phyloP scores from a whole-genome alignment of 2,888 invertebrate genomes.

The Dasypogon diadema region DNA sequence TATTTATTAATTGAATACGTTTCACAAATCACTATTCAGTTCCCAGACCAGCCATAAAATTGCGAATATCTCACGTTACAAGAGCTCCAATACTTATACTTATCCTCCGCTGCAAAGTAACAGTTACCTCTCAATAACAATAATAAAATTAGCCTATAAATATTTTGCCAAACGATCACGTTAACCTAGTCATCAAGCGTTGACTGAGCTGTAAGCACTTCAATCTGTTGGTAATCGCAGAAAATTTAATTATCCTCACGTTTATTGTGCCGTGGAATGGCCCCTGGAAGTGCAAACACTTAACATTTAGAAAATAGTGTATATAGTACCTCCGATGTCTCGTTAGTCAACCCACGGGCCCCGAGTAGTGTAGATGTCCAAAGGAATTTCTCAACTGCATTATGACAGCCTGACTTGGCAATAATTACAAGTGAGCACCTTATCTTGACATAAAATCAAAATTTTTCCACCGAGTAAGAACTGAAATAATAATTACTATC shows the following conservation, averaged over 20 bases:
- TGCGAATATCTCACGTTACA: too few species aligned
- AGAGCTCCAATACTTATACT: too few species aligned
- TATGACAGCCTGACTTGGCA: conserved; percentile 43
- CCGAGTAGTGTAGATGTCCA: conserved; percentile 13
- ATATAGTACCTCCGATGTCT: background rate
- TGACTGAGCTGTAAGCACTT: background rate
- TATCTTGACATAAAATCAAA: conserved; percentile 30
- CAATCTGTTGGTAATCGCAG: conserved; percentile 13
- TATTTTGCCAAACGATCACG: conserved; percentile 40
- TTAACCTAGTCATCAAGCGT: conserved; percentile 40
- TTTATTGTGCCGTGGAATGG: background rate
- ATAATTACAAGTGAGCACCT: conserved; percentile 27
- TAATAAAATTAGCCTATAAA: conserved; percentile 23
- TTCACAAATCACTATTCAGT: too few species aligned
- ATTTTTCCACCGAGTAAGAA: conserved; percentile 5
- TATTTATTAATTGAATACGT: too few species aligned
- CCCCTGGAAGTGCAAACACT: background rate
- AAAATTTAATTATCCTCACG: conserved; percentile 36
- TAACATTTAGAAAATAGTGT: conserved; percentile 1
- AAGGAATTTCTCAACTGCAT: conserved; percentile 24
- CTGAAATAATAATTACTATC: conserved; percentile 32
- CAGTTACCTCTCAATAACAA: conserved; percentile 34
- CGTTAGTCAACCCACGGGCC: background rate
- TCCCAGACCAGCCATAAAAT: too few species aligned
- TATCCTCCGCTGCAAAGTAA: background rate